A percentile compares a stretch with the other conserved stretches of the same genome.
These are phyloP conservation scores for Rhea pennata DNA, from an alignment of 2,113 vertebrate genomes.

Conservation along the genomic window DNA sequence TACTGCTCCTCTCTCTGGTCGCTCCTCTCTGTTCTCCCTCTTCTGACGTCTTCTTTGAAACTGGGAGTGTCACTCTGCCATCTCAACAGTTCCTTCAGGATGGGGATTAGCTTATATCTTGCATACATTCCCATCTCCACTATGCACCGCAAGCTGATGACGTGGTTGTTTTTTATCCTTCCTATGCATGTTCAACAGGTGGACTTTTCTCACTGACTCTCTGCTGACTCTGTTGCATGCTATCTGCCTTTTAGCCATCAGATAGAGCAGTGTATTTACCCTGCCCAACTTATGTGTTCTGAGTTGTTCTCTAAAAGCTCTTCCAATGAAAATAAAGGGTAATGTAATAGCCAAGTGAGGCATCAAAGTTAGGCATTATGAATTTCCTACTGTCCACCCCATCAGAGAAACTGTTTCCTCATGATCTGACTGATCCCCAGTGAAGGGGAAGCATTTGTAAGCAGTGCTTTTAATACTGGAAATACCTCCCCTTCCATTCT, in stretches of 20 bases:
- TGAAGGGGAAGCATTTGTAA: not conserved
- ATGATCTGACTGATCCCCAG: not conserved
- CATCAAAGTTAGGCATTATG: not conserved
- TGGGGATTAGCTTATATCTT: not conserved
- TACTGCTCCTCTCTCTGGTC: accelerated
- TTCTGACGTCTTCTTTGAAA: not conserved
- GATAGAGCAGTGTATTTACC: not conserved
- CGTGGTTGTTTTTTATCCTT: not conserved
- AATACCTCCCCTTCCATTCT: not conserved
- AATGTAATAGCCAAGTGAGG: not conserved
- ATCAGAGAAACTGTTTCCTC: not conserved
- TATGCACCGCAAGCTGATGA: accelerated
- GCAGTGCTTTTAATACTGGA: not conserved
- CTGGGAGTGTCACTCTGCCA: not conserved
- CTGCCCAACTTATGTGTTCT: accelerated
- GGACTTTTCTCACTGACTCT: not conserved
- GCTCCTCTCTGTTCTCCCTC: not conserved
- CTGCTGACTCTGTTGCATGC: not conserved
- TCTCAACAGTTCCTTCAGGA: not conserved
- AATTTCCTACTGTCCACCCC: not conserved
- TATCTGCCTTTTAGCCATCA: not conserved
- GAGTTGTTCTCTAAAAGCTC: not conserved
- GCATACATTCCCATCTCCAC: not conserved
- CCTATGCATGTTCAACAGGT: not conserved
- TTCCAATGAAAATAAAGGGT: not conserved